Evolutionary conservation across 2,888 invertebrate species (phyloP).

Genomic region (Urechis unicinctus): DNA sequence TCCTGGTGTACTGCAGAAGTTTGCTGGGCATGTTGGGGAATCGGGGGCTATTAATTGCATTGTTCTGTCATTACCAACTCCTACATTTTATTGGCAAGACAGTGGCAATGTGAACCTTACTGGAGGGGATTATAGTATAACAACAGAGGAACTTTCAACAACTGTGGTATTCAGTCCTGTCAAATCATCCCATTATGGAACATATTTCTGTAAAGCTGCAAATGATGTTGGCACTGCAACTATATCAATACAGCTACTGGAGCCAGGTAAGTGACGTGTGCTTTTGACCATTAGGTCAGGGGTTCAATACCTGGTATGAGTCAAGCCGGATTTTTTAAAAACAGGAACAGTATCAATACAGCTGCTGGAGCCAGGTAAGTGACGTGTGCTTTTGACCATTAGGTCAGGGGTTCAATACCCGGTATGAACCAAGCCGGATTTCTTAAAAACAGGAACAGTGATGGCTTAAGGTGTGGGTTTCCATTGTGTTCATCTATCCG

Average conservation of each 20-base stretch:
- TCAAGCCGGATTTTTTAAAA: too few relatives aligned
- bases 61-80: constrained; percentile 8
- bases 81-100: constrained; percentile 10
- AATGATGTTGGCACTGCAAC: constrained; percentile 6
- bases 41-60: constrained; percentile 6
- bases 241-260: constrained; percentile 8
- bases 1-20: constrained; percentile 4
- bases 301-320: too few relatives aligned
- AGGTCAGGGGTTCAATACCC: too few relatives aligned
- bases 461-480: too few relatives aligned
- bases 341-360: constrained; percentile 3
- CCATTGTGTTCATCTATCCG: too few relatives aligned
- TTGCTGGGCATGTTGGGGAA: constrained; percentile 6
- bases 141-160: constrained; percentile 3
- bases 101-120: not conserved
- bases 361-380: constrained; percentile 14
- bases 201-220: constrained; percentile 13
- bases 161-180: constrained; percentile 2
- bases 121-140: not conserved
- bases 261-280: constrained; percentile 11
- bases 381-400: not conserved
- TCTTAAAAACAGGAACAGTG: too few relatives aligned
- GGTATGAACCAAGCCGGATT: too few relatives aligned
- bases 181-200: constrained; percentile 6
- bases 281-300: too few relatives aligned